phyloP scores from a whole-genome alignment of 1,140 invertebrate genomes.

The Cephus cinctus region DNA sequence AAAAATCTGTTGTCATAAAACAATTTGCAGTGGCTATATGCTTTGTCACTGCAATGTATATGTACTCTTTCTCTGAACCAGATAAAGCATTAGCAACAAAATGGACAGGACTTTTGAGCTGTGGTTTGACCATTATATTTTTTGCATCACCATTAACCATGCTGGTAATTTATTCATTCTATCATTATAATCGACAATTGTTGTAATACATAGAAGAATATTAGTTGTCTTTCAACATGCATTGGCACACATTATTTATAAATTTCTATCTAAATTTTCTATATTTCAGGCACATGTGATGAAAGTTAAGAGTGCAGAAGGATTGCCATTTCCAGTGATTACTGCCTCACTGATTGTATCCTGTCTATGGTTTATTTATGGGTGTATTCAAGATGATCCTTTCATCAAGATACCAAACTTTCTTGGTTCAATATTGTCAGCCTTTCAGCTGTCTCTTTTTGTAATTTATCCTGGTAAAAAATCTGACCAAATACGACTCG shows the following conservation, averaged over 20 bases:
- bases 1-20: conserved; percentile 59
- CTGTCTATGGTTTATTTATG: conserved; percentile 75
- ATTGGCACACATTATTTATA: conserved; percentile 6
- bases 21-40: conserved; percentile 48
- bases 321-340: conserved; percentile 77
- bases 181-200: background rate
- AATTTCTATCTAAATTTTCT: conserved; percentile 2
- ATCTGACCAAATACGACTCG: conserved; percentile 25
- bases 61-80: conserved; percentile 50
- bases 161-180: conserved; percentile 55
- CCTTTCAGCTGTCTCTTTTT: conserved; percentile 70
- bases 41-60: conserved; percentile 47
- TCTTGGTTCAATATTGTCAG: conserved; percentile 66
- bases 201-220: conserved; percentile 8
- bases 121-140: conserved; percentile 71
- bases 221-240: conserved; percentile 1
- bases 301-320: conserved; percentile 71
- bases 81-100: conserved; percentile 34
- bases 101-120: conserved; percentile 66
- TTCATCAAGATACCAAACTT: conserved; percentile 77
- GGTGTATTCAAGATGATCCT: conserved; percentile 66
- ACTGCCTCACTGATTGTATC: conserved; percentile 72
- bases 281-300: conserved; percentile 67
- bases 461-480: conserved; percentile 64
- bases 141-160: conserved; percentile 77